Percentiles rank a stretch among this genome's conserved stretches.
phyloP scores from a whole-genome alignment of 2,888 invertebrate species.

The Linnaemya tessellans region DNA sequence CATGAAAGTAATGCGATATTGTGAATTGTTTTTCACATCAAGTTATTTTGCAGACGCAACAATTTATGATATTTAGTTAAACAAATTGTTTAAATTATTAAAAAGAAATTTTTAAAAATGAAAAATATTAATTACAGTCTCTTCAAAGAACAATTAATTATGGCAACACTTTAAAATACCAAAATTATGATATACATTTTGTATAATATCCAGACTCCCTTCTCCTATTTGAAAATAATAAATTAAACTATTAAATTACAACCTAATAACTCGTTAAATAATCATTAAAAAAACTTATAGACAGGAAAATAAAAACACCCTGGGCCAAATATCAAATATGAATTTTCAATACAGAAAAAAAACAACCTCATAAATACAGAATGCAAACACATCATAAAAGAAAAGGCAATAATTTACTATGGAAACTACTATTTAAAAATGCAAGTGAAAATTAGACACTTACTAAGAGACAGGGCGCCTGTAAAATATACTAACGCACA shows the following conservation, averaged over 20 bases:
- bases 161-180: slow-evolving; percentile 19
- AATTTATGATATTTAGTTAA: too few relatives aligned
- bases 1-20: too few relatives aligned
- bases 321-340: slow-evolving; percentile 25
- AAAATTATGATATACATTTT: background rate
- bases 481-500: slow-evolving; percentile 10
- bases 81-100: too few relatives aligned
- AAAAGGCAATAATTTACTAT: slow-evolving; percentile 7
- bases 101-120: slow-evolving; percentile 42
- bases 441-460: slow-evolving; percentile 67
- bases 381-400: background rate
- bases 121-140: slow-evolving; percentile 38
- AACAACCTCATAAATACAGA: slow-evolving; percentile 21
- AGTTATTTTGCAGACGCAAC: too few relatives aligned
- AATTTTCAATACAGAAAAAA: background rate
- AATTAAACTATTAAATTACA: slow-evolving; percentile 59
- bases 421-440: slow-evolving; percentile 30
- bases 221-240: slow-evolving; percentile 19
- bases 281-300: slow-evolving; percentile 46
- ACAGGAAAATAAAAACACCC: slow-evolving; percentile 21
- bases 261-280: slow-evolving; percentile 61
- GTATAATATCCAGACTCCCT: slow-evolving; percentile 3
- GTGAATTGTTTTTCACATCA: too few relatives aligned
- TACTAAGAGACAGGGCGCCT: slow-evolving; percentile 55
- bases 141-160: slow-evolving; percentile 43